These are phyloP conservation scores for Limenitis camilla DNA, from an alignment of 2,888 invertebrate genomes.

Conservation along the genomic window DNA sequence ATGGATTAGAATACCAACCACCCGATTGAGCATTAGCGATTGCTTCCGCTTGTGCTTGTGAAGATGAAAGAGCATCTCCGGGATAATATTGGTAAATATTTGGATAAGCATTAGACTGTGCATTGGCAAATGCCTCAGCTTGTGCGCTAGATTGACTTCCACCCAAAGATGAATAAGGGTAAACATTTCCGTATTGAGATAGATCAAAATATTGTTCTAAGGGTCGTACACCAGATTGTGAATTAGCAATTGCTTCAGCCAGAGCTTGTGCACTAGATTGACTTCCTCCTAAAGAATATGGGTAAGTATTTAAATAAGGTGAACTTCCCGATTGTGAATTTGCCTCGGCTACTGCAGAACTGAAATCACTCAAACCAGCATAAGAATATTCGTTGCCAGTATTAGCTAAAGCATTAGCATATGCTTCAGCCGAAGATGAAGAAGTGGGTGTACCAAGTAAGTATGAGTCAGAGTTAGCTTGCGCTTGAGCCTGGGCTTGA, in stretches of 20 bases:
- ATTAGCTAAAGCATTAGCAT: not conserved
- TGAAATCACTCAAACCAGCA: no score
- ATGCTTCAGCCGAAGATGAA: no score
- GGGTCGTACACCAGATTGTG: not conserved
- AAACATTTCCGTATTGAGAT: not conserved
- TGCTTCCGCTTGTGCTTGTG: constrained; percentile 1
- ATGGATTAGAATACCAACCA: not conserved
- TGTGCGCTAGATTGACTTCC: constrained; percentile 3
- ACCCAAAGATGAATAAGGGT: constrained; percentile 6
- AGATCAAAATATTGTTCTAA: not conserved
- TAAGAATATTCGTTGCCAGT: constrained; percentile 4
- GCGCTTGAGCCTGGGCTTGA: constrained; percentile 2
- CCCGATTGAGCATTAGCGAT: not conserved
- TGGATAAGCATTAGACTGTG: no score
- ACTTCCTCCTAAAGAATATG: not conserved
- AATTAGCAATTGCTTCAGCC: constrained; percentile 9
- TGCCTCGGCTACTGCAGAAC: not conserved
- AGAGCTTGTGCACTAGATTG: constrained; percentile 3
- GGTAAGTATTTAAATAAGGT: not conserved
- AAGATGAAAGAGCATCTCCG: no score
- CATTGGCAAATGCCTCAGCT: no score
- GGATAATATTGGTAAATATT: no score
- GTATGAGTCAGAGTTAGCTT: no score
- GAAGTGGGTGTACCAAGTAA: no score
- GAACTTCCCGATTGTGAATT: not conserved